Evolutionary conservation across 2,797 vertebrate species (phyloP).

Genomic region (Artibeus lituratus): DNA sequence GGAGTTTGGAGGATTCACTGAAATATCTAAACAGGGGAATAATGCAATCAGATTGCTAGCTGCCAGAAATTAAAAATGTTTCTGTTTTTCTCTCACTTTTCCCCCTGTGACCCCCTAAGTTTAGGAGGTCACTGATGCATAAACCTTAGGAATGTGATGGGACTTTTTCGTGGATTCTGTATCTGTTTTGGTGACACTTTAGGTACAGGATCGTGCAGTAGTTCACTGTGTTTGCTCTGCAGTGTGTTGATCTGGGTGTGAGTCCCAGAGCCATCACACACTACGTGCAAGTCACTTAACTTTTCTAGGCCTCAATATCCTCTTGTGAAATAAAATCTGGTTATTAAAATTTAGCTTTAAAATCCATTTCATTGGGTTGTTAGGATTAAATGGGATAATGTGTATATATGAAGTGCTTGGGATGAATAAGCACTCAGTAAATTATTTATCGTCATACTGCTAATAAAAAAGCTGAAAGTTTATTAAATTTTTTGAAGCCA

Average conservation of each 20-base stretch:
- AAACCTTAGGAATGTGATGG: background rate
- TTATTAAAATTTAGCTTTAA: background rate
- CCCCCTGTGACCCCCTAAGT: background rate
- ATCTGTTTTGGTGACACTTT: background rate
- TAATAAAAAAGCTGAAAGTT: background rate
- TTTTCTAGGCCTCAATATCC: background rate
- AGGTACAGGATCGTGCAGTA: background rate
- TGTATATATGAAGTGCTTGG: background rate
- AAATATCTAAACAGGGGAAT: background rate
- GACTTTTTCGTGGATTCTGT: background rate
- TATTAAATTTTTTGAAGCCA: background rate
- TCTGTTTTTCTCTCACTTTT: background rate
- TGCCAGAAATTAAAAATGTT: background rate
- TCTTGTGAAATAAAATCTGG: slow-evolving; percentile 11
- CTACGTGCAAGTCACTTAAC: background rate
- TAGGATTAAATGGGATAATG: background rate
- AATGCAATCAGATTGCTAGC: background rate
- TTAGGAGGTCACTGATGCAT: background rate
- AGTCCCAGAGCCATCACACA: background rate
- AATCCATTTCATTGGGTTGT: background rate
- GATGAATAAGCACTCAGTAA: background rate
- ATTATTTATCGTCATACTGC: background rate
- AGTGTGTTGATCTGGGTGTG: background rate
- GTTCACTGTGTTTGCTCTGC: background rate
- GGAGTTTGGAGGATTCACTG: background rate